These are phyloP conservation scores for Lumbricus terrestris DNA, from an alignment of 2,888 invertebrate species.

Conservation along the genomic window DNA sequence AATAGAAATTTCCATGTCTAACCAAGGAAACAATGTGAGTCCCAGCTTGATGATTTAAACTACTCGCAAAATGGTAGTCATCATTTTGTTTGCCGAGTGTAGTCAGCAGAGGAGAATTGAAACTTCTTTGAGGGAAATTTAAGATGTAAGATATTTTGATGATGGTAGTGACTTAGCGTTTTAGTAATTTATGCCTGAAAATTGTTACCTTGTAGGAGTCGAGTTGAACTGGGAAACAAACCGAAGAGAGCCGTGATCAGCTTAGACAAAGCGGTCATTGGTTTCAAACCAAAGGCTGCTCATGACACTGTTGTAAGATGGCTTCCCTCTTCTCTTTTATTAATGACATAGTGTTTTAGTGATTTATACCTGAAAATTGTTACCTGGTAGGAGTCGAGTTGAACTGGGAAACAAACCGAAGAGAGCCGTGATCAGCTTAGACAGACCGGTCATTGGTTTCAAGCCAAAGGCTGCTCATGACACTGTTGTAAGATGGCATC, in stretches of 20 bases:
- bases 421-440: conserved; percentile 81
- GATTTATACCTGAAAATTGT: background rate
- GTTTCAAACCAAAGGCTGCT: conserved; percentile 88
- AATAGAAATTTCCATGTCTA: background rate
- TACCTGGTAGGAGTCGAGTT: conserved; percentile 45
- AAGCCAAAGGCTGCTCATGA: conserved; percentile 91
- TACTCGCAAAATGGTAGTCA: background rate
- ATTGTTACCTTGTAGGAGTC: conserved; percentile 41
- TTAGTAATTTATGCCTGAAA: background rate
- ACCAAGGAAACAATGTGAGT: background rate
- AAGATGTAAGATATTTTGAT: background rate
- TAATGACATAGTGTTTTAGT: background rate
- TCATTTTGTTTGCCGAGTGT: background rate
- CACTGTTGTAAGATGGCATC: conserved; percentile 72
- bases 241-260: conserved; percentile 83
- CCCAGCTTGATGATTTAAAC: background rate
- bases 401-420: conserved; percentile 71
- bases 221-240: conserved; percentile 65
- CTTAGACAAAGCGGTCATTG: conserved; percentile 80
- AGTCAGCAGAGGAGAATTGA: background rate
- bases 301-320: conserved; percentile 82
- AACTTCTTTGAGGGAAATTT: background rate
- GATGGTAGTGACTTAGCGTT: background rate
- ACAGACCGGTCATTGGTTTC: conserved; percentile 82
- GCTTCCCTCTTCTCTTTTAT: too few relatives aligned